These are phyloP conservation scores for Prosopocoilus inquinatus DNA, from an alignment of 2,888 invertebrate species.

Conservation along the genomic window DNA sequence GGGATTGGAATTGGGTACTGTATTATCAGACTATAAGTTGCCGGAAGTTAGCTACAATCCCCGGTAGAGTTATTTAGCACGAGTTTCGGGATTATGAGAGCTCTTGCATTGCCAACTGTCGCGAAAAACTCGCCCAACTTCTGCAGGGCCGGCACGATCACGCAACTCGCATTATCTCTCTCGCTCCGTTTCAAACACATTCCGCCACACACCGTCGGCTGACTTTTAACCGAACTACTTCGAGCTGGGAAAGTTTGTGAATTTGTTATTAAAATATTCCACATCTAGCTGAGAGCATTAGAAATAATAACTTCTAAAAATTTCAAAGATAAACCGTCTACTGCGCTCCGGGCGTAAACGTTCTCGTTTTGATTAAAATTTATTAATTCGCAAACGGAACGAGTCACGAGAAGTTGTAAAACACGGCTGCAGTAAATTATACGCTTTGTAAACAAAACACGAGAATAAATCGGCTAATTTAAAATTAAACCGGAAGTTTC, in stretches of 20 bases:
- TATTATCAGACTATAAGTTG: slow-evolving; percentile 34
- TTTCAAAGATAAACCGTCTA: background rate
- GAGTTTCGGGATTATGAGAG: slow-evolving; percentile 32
- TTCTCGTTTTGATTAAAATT: no score
- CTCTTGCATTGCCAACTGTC: slow-evolving; percentile 30
- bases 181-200: background rate
- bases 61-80: slow-evolving; percentile 32
- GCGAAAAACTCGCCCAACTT: slow-evolving; percentile 16
- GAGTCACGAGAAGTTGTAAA: no score
- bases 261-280: slow-evolving; percentile 19
- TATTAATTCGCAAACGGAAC: no score
- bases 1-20: slow-evolving; percentile 31
- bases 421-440: no score
- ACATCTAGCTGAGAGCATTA: slow-evolving; percentile 6
- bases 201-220: background rate
- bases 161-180: background rate
- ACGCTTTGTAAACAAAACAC: no score
- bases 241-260: slow-evolving; percentile 6
- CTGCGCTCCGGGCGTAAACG: no score
- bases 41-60: slow-evolving; percentile 33
- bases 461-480: no score
- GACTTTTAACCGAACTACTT: background rate
- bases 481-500: no score
- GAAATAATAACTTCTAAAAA: slow-evolving; percentile 11
- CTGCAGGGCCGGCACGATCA: slow-evolving; percentile 1